These are phyloP conservation scores for Drosophila baimaii DNA, from an alignment of 1,140 invertebrate genomes.

Conservation along the genomic window DNA sequence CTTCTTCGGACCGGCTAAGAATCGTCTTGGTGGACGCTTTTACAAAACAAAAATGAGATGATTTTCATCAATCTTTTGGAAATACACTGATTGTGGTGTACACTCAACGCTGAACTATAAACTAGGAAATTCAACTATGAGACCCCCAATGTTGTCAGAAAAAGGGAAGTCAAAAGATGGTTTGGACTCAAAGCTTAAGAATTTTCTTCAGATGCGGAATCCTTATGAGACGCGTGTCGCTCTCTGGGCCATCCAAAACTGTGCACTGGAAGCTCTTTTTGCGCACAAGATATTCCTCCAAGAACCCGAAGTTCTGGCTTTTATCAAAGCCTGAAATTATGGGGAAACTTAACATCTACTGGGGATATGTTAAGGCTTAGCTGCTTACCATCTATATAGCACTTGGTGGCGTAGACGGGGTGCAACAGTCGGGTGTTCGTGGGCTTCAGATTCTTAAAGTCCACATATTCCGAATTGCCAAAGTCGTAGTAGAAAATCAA, in stretches of 20 bases:
- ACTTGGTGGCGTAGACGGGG: constrained; percentile 46
- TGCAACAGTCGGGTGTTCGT: background rate
- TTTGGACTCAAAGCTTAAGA: constrained; percentile 23
- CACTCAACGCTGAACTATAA: background rate
- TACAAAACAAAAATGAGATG: background rate
- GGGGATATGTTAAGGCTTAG: too few relatives aligned
- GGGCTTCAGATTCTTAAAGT: constrained; percentile 43
- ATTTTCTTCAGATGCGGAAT: constrained; percentile 40
- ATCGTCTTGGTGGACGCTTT: constrained; percentile 2
- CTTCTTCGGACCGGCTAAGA: background rate
- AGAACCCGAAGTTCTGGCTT: constrained; percentile 11
- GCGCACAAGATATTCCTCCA: constrained; percentile 29
- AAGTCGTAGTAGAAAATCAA: constrained; percentile 52
- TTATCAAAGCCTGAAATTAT: constrained; percentile 50
- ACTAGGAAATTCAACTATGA: background rate
- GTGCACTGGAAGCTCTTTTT: constrained; percentile 11
- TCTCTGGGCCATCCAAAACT: constrained; percentile 38
- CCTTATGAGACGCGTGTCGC: constrained; percentile 32
- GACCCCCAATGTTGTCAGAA: constrained; percentile 20
- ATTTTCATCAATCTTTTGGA: constrained; percentile 3
- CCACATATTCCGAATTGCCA: constrained; percentile 51
- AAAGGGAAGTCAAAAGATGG: background rate
- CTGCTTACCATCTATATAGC: constrained; percentile 54
- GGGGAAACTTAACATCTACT: background rate
- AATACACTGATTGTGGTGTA: constrained; percentile 13